Evolutionary conservation across 2,113 vertebrate genomes (phyloP).

Genomic region (Odontesthes bonariensis): DNA sequence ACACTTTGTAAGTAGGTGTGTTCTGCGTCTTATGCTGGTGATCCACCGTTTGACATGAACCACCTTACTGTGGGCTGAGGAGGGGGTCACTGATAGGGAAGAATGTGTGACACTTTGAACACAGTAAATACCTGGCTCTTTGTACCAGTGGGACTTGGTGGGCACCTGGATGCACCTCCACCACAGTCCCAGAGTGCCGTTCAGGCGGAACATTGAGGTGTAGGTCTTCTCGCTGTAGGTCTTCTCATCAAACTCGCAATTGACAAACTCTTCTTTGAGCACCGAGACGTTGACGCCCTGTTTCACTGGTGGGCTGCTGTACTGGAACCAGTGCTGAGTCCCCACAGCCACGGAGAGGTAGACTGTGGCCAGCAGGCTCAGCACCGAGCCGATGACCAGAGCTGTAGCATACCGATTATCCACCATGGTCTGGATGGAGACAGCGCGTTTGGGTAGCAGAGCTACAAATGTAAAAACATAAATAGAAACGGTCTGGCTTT

Average conservation of each 20-base stretch:
- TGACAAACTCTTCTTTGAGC: constrained; percentile 79
- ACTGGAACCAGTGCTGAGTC: constrained; percentile 96
- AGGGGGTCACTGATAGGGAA: not conserved
- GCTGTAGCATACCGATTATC: constrained; percentile 98
- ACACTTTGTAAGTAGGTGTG: not conserved
- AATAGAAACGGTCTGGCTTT: not conserved
- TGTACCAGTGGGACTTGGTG: constrained; percentile 81
- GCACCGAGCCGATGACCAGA: constrained; percentile 94
- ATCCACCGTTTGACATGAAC: not conserved
- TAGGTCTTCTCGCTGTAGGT: constrained; percentile 76
- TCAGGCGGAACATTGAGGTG: constrained; percentile 83
- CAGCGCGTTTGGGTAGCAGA: not conserved
- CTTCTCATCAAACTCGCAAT: constrained; percentile 85
- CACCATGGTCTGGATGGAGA: constrained; percentile 80
- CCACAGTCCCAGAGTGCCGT: constrained; percentile 93
- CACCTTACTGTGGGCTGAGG: not conserved
- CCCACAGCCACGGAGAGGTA: constrained; percentile 95
- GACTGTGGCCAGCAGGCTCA: constrained; percentile 94
- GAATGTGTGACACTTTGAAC: not conserved
- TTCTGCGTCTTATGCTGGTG: not conserved
- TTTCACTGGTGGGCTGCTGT: constrained; percentile 81
- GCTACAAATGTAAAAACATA: not conserved
- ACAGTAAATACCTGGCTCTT: constrained; percentile 83
- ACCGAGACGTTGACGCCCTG: constrained; percentile 81
- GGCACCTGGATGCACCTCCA: constrained; percentile 89